phyloP scores from a whole-genome alignment of 2,888 invertebrate genomes.

The Agrochola litura region DNA sequence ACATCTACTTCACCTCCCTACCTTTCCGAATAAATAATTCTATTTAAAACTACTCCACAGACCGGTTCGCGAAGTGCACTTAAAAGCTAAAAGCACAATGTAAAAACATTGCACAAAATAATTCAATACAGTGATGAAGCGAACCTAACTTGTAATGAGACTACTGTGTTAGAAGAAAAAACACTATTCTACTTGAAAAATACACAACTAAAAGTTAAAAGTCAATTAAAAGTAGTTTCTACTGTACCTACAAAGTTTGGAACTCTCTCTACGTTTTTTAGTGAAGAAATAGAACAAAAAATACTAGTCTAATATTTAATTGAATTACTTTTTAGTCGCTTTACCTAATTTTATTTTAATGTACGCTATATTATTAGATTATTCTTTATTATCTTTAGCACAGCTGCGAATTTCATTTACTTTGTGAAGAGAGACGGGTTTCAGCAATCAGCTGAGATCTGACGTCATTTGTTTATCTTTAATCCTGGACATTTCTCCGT shows the following conservation, averaged over 20 bases:
- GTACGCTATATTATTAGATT: neutral
- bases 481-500: slow-evolving; percentile 56
- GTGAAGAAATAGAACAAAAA: slow-evolving; percentile 38
- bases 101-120: slow-evolving; percentile 49
- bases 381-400: slow-evolving; percentile 16
- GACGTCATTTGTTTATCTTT: slow-evolving; percentile 65
- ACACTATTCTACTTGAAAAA: slow-evolving; percentile 57
- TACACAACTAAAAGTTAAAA: slow-evolving; percentile 67
- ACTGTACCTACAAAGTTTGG: slow-evolving; percentile 64
- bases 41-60: slow-evolving; percentile 45
- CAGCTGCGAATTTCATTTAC: slow-evolving; percentile 39
- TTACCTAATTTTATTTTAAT: slow-evolving; percentile 29
- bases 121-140: slow-evolving; percentile 50
- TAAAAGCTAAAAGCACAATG: slow-evolving; percentile 52
- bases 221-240: slow-evolving; percentile 71
- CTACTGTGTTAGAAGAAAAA: slow-evolving; percentile 56
- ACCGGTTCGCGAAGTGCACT: slow-evolving; percentile 45
- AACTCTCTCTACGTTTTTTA: slow-evolving; percentile 54
- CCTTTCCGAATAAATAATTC: slow-evolving; percentile 31
- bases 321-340: slow-evolving; percentile 31
- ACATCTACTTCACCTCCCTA: slow-evolving; percentile 8
- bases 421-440: slow-evolving; percentile 35
- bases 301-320: slow-evolving; percentile 33
- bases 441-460: slow-evolving; percentile 56
- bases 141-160: slow-evolving; percentile 53